A percentile compares a stretch with the other conserved stretches of the same genome.
Conservation (phyloP, 2,888 invertebrate species). For the Tryphoninae sp. region DNA sequence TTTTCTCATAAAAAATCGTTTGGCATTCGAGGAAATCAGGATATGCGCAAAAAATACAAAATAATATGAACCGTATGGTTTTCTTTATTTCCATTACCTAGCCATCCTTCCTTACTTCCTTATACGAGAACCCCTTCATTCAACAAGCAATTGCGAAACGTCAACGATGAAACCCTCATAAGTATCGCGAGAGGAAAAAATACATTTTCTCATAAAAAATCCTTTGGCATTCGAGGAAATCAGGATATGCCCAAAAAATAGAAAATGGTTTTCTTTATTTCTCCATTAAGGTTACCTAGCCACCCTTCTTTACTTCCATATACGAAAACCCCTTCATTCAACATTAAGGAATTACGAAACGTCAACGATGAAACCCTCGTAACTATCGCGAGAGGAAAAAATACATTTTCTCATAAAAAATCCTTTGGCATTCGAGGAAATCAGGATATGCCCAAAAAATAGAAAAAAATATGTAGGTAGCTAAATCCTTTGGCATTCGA, state of each 20-base stretch:
- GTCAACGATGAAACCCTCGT: not conserved
- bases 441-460: not conserved
- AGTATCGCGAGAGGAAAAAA: not conserved
- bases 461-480: too few species aligned
- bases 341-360: conserved; percentile 11
- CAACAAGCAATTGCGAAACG: conserved; percentile 13
- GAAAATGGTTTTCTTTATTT: too few species aligned
- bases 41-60: not conserved
- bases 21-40: conserved; percentile 3
- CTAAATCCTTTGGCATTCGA: conserved; percentile 5
- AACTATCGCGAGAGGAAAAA: not conserved
- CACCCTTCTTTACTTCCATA: not conserved
- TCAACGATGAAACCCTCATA: not conserved
- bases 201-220: conserved; percentile 10
- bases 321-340: not conserved
- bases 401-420: conserved; percentile 6
- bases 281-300: conserved; percentile 32
- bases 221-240: conserved; percentile 2
- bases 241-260: not conserved
- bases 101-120: not conserved
- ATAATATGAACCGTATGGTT: too few species aligned
- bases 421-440: conserved; percentile 5
- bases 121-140: not conserved
- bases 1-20: conserved; percentile 5
- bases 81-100: too few species aligned